These are phyloP conservation scores for Spermophilus dauricus DNA, from an alignment of 2,113 vertebrate genomes.

Conservation along the genomic window DNA sequence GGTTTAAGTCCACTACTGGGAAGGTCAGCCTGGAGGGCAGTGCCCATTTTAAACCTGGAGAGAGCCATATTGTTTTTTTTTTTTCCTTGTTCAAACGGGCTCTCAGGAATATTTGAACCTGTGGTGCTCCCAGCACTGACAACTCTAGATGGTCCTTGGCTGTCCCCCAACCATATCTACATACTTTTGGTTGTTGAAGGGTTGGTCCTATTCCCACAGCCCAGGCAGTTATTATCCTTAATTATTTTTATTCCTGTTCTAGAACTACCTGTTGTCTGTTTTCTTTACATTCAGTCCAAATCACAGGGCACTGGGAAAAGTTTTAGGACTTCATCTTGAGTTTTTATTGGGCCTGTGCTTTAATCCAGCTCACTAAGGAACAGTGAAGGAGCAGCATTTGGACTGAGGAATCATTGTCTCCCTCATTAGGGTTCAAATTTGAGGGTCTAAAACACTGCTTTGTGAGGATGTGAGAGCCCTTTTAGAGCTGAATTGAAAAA, in stretches of 20 bases:
- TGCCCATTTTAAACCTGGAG: slow-evolving; percentile 5
- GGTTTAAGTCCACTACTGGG: neutral
- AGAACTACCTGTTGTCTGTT: neutral
- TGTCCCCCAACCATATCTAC: neutral
- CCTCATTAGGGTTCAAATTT: neutral
- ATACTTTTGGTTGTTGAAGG: neutral
- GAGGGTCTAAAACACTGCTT: neutral
- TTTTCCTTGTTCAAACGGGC: neutral
- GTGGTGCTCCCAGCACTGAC: neutral
- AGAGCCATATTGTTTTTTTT: neutral
- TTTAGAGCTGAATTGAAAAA: slow-evolving; percentile 32
- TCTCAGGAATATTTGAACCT: neutral
- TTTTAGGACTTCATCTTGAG: neutral
- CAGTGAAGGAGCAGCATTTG: neutral
- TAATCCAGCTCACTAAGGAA: neutral
- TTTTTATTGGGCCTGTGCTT: neutral
- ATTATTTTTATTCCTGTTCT: neutral
- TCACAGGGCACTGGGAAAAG: neutral
- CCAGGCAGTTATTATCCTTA: neutral
- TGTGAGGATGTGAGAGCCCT: neutral
- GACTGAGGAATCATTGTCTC: neutral
- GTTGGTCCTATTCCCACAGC: neutral
- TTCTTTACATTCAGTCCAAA: neutral
- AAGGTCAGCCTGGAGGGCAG: neutral
- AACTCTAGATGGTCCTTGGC: slow-evolving; percentile 13